These are phyloP conservation scores for Phocoena sinus DNA, from an alignment of 2,113 vertebrate genomes.

Conservation along the genomic window DNA sequence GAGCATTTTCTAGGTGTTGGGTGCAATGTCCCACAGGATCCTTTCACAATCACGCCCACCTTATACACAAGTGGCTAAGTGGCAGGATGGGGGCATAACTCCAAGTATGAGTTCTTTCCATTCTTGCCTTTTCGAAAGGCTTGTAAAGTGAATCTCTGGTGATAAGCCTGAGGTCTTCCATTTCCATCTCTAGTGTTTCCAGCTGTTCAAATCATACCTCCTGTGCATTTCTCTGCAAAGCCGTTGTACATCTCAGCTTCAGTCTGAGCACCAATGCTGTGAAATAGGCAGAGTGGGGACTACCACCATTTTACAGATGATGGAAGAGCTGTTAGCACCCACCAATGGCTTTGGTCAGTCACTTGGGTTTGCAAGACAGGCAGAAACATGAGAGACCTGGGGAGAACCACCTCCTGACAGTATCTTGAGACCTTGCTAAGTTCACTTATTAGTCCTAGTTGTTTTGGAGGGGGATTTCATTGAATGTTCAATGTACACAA, in stretches of 20 bases:
- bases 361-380: background rate
- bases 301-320: background rate
- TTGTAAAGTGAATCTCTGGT: background rate
- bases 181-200: background rate
- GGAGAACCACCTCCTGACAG: background rate
- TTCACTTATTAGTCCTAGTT: background rate
- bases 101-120: background rate
- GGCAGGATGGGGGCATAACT: background rate
- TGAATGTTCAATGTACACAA: background rate
- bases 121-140: background rate
- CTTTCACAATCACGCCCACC: background rate
- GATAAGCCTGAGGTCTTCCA: background rate
- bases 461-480: background rate
- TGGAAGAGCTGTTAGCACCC: background rate
- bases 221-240: background rate
- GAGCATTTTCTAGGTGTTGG: background rate
- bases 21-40: background rate
- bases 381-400: background rate
- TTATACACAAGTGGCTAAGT: accelerated
- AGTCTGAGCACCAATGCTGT: too few species aligned
- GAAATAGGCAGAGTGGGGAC: background rate
- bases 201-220: background rate
- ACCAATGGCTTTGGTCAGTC: background rate
- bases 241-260: background rate
- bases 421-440: background rate